These are phyloP conservation scores for Hippocampus abdominalis DNA, from an alignment of 2,113 vertebrate species.

Conservation along the genomic window DNA sequence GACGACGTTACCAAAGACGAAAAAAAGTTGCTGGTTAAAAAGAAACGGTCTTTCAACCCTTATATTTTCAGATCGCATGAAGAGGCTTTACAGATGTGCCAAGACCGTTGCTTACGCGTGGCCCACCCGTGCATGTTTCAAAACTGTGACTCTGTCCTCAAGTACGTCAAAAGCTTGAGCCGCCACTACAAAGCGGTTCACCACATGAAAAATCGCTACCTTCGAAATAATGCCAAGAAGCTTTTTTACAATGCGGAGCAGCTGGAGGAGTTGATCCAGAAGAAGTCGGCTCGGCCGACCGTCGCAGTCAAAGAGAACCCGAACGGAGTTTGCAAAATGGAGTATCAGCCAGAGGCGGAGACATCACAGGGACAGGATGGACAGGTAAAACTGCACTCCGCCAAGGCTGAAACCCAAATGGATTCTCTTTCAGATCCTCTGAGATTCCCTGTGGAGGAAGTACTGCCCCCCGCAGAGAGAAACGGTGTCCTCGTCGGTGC, in stretches of 20 bases:
- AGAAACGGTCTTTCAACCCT: not conserved
- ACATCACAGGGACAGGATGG: constrained; percentile 40
- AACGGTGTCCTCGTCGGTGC: constrained; percentile 59
- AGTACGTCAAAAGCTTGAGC: constrained; percentile 79
- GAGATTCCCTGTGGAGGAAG: constrained; percentile 47
- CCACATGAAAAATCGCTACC: constrained; percentile 65
- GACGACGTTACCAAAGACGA: not conserved
- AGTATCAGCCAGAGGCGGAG: constrained; percentile 62
- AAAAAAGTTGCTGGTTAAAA: not conserved
- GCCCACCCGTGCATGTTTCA: constrained; percentile 93
- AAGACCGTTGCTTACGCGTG: constrained; percentile 78
- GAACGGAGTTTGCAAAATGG: constrained; percentile 64
- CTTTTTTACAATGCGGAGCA: constrained; percentile 75
- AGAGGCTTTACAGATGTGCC: constrained; percentile 93
- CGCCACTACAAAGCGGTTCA: constrained; percentile 87
- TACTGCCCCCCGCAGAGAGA: constrained; percentile 46
- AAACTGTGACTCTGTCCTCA: constrained; percentile 88
- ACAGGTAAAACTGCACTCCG: constrained; percentile 57
- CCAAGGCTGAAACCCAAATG: constrained; percentile 40
- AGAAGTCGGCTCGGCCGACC: constrained; percentile 62
- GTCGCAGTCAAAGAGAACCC: constrained; percentile 35
- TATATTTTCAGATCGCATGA: constrained; percentile 70
- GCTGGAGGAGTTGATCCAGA: constrained; percentile 75
- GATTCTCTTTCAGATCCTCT: constrained; percentile 34
- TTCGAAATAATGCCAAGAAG: constrained; percentile 70